Evolutionary conservation across 1,140 invertebrate genomes (phyloP).

Genomic region (Drosophila teissieri): DNA sequence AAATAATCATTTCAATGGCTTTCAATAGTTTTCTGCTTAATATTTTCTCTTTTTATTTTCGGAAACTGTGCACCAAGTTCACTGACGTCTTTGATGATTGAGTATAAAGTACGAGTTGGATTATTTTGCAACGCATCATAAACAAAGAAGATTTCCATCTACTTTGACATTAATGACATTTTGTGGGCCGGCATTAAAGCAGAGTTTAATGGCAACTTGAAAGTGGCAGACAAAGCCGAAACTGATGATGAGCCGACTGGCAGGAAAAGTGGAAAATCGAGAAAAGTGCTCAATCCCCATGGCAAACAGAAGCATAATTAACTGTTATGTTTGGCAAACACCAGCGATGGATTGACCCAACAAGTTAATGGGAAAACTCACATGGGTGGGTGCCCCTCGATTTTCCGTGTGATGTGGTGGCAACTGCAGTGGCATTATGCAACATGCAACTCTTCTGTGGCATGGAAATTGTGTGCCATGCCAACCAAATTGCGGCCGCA

Average conservation of each 20-base stretch:
- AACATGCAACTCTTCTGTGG: constrained; percentile 63
- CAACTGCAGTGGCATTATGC: constrained; percentile 48
- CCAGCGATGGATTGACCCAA: constrained; percentile 46
- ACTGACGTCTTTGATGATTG: constrained; percentile 25
- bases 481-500: constrained; percentile 67
- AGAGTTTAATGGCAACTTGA: constrained; percentile 36
- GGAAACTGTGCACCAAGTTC: not conserved
- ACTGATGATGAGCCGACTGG: constrained; percentile 9
- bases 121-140: constrained; percentile 4
- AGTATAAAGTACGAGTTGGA: constrained; percentile 14
- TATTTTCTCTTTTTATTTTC: constrained; percentile 14
- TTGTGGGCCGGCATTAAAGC: constrained; percentile 15
- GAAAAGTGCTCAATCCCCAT: constrained; percentile 8
- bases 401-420: constrained; percentile 22
- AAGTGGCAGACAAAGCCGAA: constrained; percentile 4
- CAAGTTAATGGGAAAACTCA: constrained; percentile 58
- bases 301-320: constrained; percentile 45
- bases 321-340: constrained; percentile 43
- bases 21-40: too few relatives aligned
- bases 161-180: constrained; percentile 5
- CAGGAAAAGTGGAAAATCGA: constrained; percentile 17
- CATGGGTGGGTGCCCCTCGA: constrained; percentile 17
- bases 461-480: constrained; percentile 63
- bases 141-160: constrained; percentile 30
- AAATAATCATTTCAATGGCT: not conserved